Evolutionary conservation across 2,797 vertebrate genomes (phyloP), one percentile per base, ranked within the genome.

Genomic region (Sebastes elongatus): DNA sequence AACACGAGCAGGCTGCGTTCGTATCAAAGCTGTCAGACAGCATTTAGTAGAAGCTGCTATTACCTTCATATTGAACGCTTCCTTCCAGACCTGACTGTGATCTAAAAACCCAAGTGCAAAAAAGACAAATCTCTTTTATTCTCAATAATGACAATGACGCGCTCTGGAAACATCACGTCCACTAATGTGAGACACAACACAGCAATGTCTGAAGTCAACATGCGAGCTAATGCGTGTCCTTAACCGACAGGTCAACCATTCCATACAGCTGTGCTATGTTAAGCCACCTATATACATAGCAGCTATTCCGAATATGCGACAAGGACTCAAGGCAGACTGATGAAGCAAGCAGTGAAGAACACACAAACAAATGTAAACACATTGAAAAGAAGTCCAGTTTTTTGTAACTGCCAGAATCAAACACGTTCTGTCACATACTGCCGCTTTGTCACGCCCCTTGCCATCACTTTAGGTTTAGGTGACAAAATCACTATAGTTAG

Each of bases 1-100:
- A 92, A 92, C 86, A 92, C 84, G 80, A 76, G 82, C 85, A 86
- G 75, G 49, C 82, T 67, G 73, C 35, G 8, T 68, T 85, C 13
- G 2, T 62, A 81, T 81, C 64, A 67, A 88, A 83, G 84, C 88
- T 86, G 89, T 90, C 87, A 80, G 52, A 73, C 65, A 56, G 67
- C 33, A 85, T 92, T 90, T 84, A 86, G 11, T 68, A 82, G 75
- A 87, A 67, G 67, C 82, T 66, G 78, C 68, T 82, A 30, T 69
- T 81, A 86, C 46, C 60, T 72, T 83, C 53, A 57, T 83, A 70
- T 80, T 71, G 55, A 88, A 78, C 27, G 30, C 30, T 63, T 86
- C 74, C 59, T 49, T 55, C 55, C 27, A 59, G 52, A 71, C 42
- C 32, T 11, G 20, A 59, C 75, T 20, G 22, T 32, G 18, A 87